Base-by-base conservation (phyloP, 2,888 invertebrate species). In the Philereme vetulata region DNA sequence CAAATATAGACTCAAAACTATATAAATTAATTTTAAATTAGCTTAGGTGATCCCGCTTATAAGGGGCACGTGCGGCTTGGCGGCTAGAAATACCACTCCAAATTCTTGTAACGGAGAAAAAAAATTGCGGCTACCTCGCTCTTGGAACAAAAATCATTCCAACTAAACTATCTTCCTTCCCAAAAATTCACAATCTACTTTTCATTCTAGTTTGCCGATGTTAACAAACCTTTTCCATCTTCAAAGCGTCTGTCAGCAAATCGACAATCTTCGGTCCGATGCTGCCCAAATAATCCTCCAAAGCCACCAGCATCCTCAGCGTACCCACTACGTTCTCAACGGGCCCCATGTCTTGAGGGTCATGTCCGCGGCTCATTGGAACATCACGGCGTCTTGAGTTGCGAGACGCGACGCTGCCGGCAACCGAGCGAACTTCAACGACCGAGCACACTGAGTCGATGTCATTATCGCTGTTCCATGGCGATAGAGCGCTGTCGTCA, bases 221-320 rank as follows among this genome's bases (percentile, higher is more conserved):
- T 21, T 10, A 45, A 35, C 55, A n/a, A 34, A 92, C 93, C 85
- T 96, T 97, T 76, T 97, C 97, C 86, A 97, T 93, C 43, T 95
- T 95, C 48, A 97, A 82, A 0, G 97, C 97, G 62, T 95, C 95
- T 0, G 95, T 95, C n/a, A 97, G 86, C 65, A 97, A 81, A 62
- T 95, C 95, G 0, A 96, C 94, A 9, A 97, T 93, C 83, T 95
- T 96, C 0, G 97, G 97, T 0, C 97, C 97, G 5, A 97, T 88
- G 42, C 96, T 96, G n/a, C 97, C 97, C 51, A 97, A 86, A 75
- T 96, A 95, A 70, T 95, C 95, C 80, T 97, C 97, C 4, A 97
- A 86, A 0, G 97, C 97, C 0, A 96, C 96, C 0, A 97, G 90
- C 65, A 96, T 89, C 42, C 97, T 93, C 59, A 97, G 83, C 51